These are phyloP conservation scores for Axis porcinus DNA, from an alignment of 2,113 vertebrate species.

Conservation along the genomic window DNA sequence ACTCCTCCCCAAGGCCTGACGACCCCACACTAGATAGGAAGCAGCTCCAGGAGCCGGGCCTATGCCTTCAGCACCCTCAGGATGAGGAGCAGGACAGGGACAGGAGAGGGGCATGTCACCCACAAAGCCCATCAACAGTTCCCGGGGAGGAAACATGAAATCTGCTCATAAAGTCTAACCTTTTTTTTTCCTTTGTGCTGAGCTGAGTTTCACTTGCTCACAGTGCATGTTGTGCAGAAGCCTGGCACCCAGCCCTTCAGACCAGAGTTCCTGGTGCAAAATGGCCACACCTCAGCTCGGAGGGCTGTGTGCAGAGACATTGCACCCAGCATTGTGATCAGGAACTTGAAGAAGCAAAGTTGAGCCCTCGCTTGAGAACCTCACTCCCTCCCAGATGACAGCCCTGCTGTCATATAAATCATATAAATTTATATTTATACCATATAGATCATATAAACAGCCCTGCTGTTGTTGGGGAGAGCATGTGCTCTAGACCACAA, in stretches of 20 bases:
- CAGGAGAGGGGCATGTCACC: neutral
- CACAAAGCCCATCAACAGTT: neutral
- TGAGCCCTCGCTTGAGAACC: accelerated
- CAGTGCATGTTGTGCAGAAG: neutral
- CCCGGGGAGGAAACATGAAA: accelerated
- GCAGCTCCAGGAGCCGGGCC: no score
- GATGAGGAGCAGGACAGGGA: neutral
- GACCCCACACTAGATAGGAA: neutral
- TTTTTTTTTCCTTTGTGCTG: neutral
- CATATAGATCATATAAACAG: neutral
- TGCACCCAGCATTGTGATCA: neutral
- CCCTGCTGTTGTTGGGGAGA: accelerated
- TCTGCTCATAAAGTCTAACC: neutral
- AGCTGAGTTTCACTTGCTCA: neutral
- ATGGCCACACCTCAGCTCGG: accelerated
- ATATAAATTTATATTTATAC: no score
- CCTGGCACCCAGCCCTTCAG: neutral
- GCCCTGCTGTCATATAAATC: no score
- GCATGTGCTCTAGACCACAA: neutral
- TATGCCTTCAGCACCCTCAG: neutral
- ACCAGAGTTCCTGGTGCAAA: neutral
- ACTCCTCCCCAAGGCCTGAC: neutral
- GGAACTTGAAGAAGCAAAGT: neutral
- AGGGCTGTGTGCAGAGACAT: neutral
- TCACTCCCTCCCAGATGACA: neutral